Evolutionary conservation across 1,140 invertebrate genomes (phyloP), one percentile per base, ranked within the genome.

Genomic region (Drosophila pseudoobscura): DNA sequence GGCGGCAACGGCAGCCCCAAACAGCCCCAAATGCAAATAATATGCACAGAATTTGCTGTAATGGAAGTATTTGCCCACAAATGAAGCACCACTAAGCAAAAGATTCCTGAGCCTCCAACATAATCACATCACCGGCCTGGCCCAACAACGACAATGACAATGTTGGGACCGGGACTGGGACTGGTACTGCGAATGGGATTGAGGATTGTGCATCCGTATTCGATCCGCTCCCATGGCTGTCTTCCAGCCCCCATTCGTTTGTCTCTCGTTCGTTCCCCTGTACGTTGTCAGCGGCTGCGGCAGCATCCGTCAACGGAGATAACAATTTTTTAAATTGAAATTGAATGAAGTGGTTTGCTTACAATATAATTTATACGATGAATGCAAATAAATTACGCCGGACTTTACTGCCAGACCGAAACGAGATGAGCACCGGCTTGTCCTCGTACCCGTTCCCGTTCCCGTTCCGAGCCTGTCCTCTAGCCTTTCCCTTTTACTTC

Each of bases 281-380:
- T 79, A 72, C 75, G 84, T 88, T 87, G 83, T 87, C 83, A 88
- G 75, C 47, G 75, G 79, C 45, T 69, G 83, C 83, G 83, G 83
- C 83, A 87, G 83, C 83, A 87, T 87, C 83, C 83, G 83, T 87
- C 83, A 87, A 73, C 70, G 73, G 83, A 88, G 84, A 88, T 88
- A 88, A 89, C 84, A 89, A 89, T 88, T 88, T 88, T 88, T 87
- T 87, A 87, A 89, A 89, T 89, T 89, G 85, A 89, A 89, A 89
- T 89, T 89, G 85, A 89, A 89, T 90, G 88, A 90, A 89, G 85
- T 80, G 85, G 85, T 88, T 89, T 89, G 85, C 87, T 89, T 89
- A 89, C 85, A 89, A 89, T 89, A 89, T 89, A 89, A 89, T 89
- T 89, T 89, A 89, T 90, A 89, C 80, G 77, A 88, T 80, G 87